Conservation (phyloP, 2,888 invertebrate species). For the Drosophila melanosoma region DNA sequence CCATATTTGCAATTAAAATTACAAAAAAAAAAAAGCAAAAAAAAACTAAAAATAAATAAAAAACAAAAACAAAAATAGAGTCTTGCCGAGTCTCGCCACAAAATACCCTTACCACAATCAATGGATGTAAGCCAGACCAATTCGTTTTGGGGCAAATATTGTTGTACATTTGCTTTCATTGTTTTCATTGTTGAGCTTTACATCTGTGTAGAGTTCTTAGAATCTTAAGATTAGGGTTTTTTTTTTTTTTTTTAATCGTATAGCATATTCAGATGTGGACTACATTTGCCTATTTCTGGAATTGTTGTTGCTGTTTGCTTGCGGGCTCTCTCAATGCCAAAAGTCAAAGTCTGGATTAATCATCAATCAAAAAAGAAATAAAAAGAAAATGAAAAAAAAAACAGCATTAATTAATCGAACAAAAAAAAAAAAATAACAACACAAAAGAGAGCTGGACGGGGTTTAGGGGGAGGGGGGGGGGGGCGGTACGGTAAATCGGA, state of each 20-base stretch:
- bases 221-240: not conserved
- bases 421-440: constrained; percentile 51
- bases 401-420: constrained; percentile 73
- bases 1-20: constrained; percentile 77
- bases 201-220: not conserved
- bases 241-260: not conserved
- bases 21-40: constrained; percentile 14
- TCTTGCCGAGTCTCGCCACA: not conserved
- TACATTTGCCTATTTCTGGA: constrained; percentile 21
- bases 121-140: not conserved
- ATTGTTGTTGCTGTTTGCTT: constrained; percentile 15
- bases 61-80: not conserved
- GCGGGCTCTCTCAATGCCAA: constrained; percentile 65
- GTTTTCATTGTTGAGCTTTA: not conserved
- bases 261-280: constrained; percentile 9
- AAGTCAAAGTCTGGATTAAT: constrained; percentile 80
- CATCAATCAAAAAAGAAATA: constrained; percentile 68
- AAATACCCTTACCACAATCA: constrained; percentile 26
- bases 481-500: constrained; percentile 2
- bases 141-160: not conserved
- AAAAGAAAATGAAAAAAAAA: not conserved
- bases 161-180: not conserved
- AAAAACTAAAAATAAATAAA: not conserved
- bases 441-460: constrained; percentile 18
- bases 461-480: too few species aligned